Evolutionary conservation across 2,113 vertebrate species (phyloP).

Genomic region (Fulmarus glacialis): DNA sequence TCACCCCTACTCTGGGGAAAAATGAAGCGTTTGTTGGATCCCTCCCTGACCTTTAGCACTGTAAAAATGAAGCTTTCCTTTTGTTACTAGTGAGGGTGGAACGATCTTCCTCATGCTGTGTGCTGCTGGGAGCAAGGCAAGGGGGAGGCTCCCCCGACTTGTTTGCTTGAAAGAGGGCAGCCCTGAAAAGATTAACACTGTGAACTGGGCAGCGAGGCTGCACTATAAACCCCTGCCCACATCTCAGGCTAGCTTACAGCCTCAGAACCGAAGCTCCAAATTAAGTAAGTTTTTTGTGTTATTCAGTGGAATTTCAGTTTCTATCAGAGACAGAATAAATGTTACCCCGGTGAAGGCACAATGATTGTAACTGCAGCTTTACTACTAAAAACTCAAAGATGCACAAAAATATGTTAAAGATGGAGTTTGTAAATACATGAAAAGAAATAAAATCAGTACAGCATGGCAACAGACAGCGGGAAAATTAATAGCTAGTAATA

Average conservation of each 20-base stretch:
- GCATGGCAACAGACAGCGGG: background rate
- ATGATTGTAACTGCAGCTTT: background rate
- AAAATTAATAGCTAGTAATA: background rate
- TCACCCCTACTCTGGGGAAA: background rate
- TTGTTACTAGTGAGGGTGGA: background rate
- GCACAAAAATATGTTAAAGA: background rate
- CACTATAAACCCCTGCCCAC: background rate
- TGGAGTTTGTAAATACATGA: background rate
- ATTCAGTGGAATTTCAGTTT: background rate
- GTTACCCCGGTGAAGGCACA: background rate
- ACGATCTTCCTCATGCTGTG: no score
- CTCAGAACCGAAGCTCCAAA: background rate
- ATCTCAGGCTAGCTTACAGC: background rate
- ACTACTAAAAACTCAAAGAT: background rate
- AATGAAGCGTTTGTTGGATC: background rate
- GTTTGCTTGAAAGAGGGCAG: background rate
- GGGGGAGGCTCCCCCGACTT: background rate
- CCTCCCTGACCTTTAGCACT: background rate
- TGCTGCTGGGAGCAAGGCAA: background rate
- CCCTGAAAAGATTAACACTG: background rate
- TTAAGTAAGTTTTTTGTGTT: background rate
- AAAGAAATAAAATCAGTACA: background rate
- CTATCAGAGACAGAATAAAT: background rate
- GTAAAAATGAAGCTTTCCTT: background rate
- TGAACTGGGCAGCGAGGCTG: accelerated